Evolutionary conservation across 1,140 invertebrate genomes (phyloP), one percentile per base, ranked within the genome.

Genomic region (Zophobas morio): DNA sequence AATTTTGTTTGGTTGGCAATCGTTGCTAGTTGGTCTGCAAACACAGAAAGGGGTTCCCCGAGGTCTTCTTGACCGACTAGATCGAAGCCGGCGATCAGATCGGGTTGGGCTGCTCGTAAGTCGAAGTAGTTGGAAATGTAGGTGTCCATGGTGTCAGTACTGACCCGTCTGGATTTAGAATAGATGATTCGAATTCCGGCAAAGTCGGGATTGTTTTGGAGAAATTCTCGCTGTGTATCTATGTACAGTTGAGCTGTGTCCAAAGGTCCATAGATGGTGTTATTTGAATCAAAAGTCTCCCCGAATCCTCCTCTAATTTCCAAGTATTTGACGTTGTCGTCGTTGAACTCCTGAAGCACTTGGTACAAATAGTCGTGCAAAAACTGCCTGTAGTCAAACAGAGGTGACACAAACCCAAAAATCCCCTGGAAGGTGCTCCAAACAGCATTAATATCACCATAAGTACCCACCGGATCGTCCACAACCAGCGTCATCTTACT

Each of bases 241-340:
- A 88, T 83, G 57, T 90, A 88, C 4, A 91, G 84, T 4, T 84
- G 37, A 2, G 87, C 82, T 0, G 88, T 82, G 70, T 90, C 85
- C 0, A 85, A 2, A 5, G 83, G 54, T 1, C 70, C 80, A n/a
- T 89, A 87, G 0, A 53, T 40, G 0, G 81, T 88, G 0, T 90
- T 90, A 78, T 91, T 80, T 0, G 89, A 81, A 40, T 88, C 86
- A 56, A 90, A 90, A 77, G 83, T 51, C 35, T 39, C 8, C 1
- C 53, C 6, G 32, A 77, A 70, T 3, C 32, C 39, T 20, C 39
- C 85, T 73, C 91, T 83, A 1, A 96, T 81, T 87, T 96, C 95
- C 0, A 94, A 79, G 78, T 95, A 95, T 86, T 93, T 90, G 0
- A 96, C 88, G 82, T 95, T 94, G 80, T 96, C 95, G 1, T 92